Evolutionary conservation across 2,888 invertebrate species (phyloP).

Genomic region (Thereva unica): DNA sequence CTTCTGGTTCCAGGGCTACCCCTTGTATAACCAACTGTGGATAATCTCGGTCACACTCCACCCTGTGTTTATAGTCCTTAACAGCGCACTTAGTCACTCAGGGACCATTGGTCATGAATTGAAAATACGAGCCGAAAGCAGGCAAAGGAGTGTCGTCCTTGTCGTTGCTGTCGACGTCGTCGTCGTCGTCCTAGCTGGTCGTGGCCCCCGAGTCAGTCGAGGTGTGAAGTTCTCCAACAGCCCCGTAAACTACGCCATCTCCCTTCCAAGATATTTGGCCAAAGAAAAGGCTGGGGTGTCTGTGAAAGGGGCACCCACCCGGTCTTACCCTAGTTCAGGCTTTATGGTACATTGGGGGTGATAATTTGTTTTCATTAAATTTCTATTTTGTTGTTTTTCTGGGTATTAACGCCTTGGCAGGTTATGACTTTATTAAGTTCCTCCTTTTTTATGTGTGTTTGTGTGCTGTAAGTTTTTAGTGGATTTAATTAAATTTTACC

Average conservation of each 20-base stretch:
- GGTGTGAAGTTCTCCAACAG: neutral
- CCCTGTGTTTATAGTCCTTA: constrained; percentile 33
- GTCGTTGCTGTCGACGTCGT: no score
- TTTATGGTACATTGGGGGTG: constrained; percentile 28
- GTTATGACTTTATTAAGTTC: constrained; percentile 48
- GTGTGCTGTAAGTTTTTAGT: constrained; percentile 1
- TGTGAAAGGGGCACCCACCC: neutral
- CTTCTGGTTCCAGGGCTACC: neutral
- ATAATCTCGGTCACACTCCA: constrained; percentile 25
- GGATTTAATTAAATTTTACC: constrained; percentile 24
- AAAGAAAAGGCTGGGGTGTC: neutral
- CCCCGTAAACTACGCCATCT: neutral
- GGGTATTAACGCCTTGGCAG: constrained; percentile 47
- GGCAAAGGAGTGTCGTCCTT: constrained; percentile 21
- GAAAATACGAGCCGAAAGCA: constrained; percentile 8
- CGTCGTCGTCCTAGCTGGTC: no score
- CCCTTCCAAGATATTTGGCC: neutral
- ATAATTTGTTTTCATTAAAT: constrained; percentile 40
- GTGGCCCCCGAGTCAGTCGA: neutral
- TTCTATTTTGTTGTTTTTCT: constrained; percentile 40
- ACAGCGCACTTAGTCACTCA: constrained; percentile 33
- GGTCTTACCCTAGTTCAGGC: constrained; percentile 5
- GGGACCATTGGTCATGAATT: constrained; percentile 36
- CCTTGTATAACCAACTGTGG: constrained; percentile 16
- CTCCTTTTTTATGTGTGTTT: constrained; percentile 29